A percentile compares a stretch with the other conserved stretches of the same genome.
Conservation (phyloP, 2,888 invertebrate genomes). For the Sminthurinus aureus region DNA sequence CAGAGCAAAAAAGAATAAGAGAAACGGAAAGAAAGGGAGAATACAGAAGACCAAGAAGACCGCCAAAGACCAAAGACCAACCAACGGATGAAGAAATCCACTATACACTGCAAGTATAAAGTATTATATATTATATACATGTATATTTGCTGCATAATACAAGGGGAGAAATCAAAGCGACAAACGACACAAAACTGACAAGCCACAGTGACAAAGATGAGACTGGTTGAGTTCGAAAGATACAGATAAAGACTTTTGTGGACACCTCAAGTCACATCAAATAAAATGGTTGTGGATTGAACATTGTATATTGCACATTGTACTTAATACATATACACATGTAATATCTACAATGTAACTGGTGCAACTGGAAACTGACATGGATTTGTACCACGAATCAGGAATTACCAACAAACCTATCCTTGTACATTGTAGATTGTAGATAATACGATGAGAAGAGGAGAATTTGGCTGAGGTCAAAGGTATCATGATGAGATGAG, state of each 20-base stretch:
- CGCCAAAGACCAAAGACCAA: not conserved
- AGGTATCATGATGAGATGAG: slow-evolving; percentile 31
- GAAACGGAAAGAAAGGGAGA: not conserved
- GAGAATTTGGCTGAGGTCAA: slow-evolving; percentile 22
- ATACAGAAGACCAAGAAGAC: not conserved
- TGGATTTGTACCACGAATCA: too few species aligned
- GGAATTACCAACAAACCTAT: too few species aligned
- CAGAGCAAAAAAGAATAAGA: not conserved
- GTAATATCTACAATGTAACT: not conserved
- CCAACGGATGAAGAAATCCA: not conserved
- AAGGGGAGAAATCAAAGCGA: not conserved
- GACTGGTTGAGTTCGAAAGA: not conserved
- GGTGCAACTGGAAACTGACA: too few species aligned
- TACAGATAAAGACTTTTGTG: slow-evolving; percentile 5
- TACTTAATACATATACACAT: not conserved
- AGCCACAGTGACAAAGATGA: slow-evolving; percentile 1
- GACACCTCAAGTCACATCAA: slow-evolving; percentile 39
- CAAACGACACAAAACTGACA: not conserved
- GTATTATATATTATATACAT: too few species aligned
- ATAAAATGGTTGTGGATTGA: slow-evolving; percentile 1
- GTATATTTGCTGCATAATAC: too few species aligned
- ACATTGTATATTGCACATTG: not conserved
- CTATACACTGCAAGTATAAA: too few species aligned
- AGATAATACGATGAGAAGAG: not conserved
- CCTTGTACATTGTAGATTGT: not conserved